Base-by-base conservation (phyloP, 2,888 invertebrate genomes). In the Willowsia nigromaculata region DNA sequence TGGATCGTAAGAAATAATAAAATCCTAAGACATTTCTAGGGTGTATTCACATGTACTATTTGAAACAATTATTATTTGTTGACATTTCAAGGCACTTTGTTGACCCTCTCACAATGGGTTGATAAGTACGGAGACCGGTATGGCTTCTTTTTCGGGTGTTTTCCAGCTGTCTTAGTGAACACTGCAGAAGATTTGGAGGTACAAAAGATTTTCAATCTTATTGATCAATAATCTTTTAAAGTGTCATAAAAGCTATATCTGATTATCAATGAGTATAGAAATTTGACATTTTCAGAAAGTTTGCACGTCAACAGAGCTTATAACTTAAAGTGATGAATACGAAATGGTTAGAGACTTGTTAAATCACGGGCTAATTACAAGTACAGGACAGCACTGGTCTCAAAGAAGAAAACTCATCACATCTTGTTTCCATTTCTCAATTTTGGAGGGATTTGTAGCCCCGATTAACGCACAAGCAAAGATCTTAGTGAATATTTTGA, bases 351-450 rank as follows among this genome's bases (percentile, higher is more conserved):
- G 94, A 84, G 95, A 95, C 15, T 95, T 95, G 95, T 93, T 95
- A 59, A 95, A 95, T 50, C 95, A 95, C 2, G 95, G 95, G 11
- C 93, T 95, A 7, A 94, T 95, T 11, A 95, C 95, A 62, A 94
- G 95, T 92, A 94, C 94, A 89, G 95, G 95, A 93, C 90, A 82
- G 47, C 96, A 96, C 93, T 97, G 97, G 97, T 95, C 95, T 91
- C 94, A 94, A 0, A 95, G 96, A 91, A 95, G 97, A 25, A 96
- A 96, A 93, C 95, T 97, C 90, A 94, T 97, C 71, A 97, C 97
- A 0, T 97, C 97, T 0, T 95, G 97, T 0, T 97, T 97, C 93
- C 97, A 97, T 93, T 97, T 97, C 93, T 96, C 96, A 93, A 96
- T 97, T 89, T 93, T 97, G 83, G 96, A 96, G 93, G 95, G 96